A percentile compares a stretch with the other conserved stretches of the same genome.
phyloP scores from a whole-genome alignment of 2,113 vertebrate species.

The Platichthys stellatus region DNA sequence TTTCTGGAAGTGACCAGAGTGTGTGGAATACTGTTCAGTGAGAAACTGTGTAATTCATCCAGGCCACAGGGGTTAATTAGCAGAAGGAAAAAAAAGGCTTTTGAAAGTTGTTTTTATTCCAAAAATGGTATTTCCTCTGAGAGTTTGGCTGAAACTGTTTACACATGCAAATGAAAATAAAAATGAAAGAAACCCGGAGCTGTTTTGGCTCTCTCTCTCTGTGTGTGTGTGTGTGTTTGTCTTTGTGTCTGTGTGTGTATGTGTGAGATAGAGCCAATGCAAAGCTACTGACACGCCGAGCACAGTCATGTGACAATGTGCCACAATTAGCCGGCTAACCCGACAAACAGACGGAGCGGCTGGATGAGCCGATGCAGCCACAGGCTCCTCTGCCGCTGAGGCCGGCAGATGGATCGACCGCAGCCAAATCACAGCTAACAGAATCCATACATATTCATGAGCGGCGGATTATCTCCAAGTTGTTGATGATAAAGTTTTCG shows the following conservation, averaged over 20 bases:
- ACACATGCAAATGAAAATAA: not conserved
- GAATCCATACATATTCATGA: conserved; percentile 26
- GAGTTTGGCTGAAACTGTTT: not conserved
- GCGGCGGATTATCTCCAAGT: conserved; percentile 16
- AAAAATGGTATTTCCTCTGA: not conserved
- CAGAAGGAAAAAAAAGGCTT: not conserved
- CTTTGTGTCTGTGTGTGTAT: not conserved
- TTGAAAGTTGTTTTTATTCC: not conserved
- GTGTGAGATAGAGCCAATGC: not conserved
- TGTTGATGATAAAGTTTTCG: conserved; percentile 17
- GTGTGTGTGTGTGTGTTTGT: not conserved
- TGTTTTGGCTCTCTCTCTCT: not conserved
- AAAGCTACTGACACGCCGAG: not conserved
- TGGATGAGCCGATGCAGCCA: conserved; percentile 19
- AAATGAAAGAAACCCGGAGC: not conserved
- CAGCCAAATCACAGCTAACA: conserved; percentile 9
- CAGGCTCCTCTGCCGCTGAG: conserved; percentile 7
- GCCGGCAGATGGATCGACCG: conserved; percentile 34
- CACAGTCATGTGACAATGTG: conserved; percentile 10
- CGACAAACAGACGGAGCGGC: conserved; percentile 11
- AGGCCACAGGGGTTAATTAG: not conserved
- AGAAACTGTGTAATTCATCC: not conserved
- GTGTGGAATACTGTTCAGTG: not conserved
- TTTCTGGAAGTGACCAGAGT: not conserved
- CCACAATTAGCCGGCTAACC: conserved; percentile 22